A percentile compares a stretch with the other conserved stretches of the same genome.
These are phyloP conservation scores for Drosophila orena DNA, from an alignment of 1,140 invertebrate species.

Conservation along the genomic window DNA sequence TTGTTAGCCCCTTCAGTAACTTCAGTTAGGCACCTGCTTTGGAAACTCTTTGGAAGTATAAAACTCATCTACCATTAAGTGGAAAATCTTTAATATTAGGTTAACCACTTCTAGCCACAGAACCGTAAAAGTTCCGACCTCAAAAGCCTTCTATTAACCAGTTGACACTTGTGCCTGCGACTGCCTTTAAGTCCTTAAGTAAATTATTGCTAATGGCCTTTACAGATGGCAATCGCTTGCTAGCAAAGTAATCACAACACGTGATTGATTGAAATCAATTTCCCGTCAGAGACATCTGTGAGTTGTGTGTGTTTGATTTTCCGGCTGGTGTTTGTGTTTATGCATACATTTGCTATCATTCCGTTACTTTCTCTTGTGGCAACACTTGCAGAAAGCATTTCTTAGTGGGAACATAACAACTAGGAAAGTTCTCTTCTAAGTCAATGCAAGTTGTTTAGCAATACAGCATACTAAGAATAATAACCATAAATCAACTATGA, in stretches of 20 bases:
- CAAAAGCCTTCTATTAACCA: conserved; percentile 33
- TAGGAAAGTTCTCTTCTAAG: no score
- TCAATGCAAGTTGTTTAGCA: no score
- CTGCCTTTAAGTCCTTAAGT: conserved; percentile 74
- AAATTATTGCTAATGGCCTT: conserved; percentile 78
- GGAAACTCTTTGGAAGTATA: no score
- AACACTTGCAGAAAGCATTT: conserved; percentile 2
- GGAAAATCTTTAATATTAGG: no score
- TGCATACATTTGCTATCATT: conserved; percentile 70
- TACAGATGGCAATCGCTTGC: conserved; percentile 31
- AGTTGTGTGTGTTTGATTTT: conserved; percentile 16
- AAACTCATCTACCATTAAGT: no score
- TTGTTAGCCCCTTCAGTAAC: no score
- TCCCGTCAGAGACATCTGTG: conserved; percentile 72
- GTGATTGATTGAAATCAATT: conserved; percentile 84
- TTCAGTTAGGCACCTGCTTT: no score
- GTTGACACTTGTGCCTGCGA: conserved; percentile 50
- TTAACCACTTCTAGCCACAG: no score
- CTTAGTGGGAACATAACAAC: no score
- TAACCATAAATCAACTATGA: no score
- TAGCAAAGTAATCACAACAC: conserved; percentile 81
- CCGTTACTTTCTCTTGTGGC: conserved; percentile 38
- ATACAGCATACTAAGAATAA: no score
- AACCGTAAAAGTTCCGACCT: neutral
- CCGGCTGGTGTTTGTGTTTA: conserved; percentile 22